Evolutionary conservation across 2,113 vertebrate genomes (phyloP).

Genomic region (Grantiella picta): DNA sequence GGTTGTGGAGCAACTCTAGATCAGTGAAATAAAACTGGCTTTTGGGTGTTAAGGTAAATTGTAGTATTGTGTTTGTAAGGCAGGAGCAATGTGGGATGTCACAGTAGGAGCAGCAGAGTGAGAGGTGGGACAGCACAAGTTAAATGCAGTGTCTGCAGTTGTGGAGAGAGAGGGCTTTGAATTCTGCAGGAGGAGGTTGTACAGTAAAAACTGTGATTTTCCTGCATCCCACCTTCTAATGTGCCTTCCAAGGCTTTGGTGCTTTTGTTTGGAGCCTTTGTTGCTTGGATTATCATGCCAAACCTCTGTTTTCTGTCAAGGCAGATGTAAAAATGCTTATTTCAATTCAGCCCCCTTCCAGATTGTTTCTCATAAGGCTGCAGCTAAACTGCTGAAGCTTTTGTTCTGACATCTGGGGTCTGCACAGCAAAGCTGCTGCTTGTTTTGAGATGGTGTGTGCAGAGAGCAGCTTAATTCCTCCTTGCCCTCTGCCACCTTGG

Average conservation of each 20-base stretch:
- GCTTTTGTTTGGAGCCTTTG: neutral
- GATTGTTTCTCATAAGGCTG: neutral
- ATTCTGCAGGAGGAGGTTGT: neutral
- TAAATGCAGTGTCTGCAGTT: neutral
- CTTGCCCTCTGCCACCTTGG: neutral
- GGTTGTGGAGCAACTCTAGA: neutral
- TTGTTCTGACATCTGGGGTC: neutral
- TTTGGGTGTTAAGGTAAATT: neutral
- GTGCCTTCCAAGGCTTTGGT: neutral
- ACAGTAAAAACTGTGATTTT: neutral
- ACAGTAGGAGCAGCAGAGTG: neutral
- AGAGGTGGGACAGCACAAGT: neutral
- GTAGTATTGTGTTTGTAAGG: neutral
- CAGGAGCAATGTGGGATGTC: neutral
- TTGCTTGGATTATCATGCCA: neutral
- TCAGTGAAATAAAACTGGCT: neutral
- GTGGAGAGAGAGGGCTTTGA: neutral
- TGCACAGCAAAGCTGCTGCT: neutral
- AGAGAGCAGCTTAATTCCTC: neutral
- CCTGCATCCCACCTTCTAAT: neutral
- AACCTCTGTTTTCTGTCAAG: neutral
- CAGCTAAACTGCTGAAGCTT: neutral
- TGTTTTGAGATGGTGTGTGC: neutral
- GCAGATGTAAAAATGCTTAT: neutral
- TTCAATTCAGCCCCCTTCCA: neutral